Evolutionary conservation across 2,888 invertebrate species (phyloP).

Genomic region (Amphipoea lucens): DNA sequence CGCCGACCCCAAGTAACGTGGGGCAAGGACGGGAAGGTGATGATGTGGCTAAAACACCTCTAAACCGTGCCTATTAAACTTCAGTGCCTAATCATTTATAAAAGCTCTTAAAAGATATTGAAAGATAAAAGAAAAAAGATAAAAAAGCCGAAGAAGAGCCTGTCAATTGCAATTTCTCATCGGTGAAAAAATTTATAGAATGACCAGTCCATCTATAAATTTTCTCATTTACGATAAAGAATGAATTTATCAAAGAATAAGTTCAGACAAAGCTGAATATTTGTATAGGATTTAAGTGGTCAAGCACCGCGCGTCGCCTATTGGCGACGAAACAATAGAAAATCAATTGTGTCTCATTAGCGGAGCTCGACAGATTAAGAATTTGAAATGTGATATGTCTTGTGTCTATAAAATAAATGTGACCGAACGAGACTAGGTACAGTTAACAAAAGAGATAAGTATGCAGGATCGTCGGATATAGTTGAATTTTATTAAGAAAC

Average conservation of each 20-base stretch:
- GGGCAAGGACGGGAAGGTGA: neutral
- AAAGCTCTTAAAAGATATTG: neutral
- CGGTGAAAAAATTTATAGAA: neutral
- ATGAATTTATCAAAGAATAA: neutral
- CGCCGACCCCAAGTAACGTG: neutral
- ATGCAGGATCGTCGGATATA: no score
- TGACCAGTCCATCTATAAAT: no score
- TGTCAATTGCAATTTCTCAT: neutral
- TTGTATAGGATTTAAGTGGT: neutral
- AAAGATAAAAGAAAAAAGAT: slow-evolving; percentile 12
- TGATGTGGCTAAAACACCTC: neutral
- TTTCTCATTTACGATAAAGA: neutral
- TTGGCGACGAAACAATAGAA: no score
- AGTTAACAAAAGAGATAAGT: no score
- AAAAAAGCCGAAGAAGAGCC: slow-evolving; percentile 8
- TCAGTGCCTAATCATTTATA: no score
- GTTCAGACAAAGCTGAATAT: neutral
- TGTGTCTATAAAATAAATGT: neutral
- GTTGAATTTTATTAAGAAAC: no score
- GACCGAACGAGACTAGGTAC: neutral
- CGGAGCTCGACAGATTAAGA: no score
- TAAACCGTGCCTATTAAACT: neutral
- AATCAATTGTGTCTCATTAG: no score
- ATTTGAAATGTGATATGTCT: neutral
- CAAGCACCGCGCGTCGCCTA: no score